phyloP scores from a whole-genome alignment of 1,140 invertebrate species.

The Cheumatopsyche charites region DNA sequence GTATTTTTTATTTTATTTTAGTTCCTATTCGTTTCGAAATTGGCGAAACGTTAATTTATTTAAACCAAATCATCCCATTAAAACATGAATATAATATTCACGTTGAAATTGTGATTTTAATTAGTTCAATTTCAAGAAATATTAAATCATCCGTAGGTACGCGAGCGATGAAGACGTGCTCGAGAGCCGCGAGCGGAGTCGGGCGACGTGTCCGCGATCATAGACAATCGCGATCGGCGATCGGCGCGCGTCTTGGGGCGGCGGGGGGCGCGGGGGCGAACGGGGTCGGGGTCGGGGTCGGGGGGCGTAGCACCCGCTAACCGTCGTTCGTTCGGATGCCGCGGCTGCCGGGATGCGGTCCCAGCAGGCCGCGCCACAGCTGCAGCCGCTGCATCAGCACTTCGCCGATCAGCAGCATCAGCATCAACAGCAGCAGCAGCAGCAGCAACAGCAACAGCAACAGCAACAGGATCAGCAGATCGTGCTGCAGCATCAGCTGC shows the following conservation, averaged over 20 bases:
- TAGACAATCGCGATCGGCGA: no score
- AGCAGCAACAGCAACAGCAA: neutral
- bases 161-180: no score
- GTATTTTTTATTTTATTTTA: no score
- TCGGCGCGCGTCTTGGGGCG: slow-evolving; percentile 2
- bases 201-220: no score
- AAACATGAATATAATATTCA: no score
- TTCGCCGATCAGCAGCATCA: neutral
- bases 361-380: neutral
- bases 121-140: no score
- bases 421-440: neutral
- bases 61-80: no score
- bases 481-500: slow-evolving; percentile 1
- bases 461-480: neutral
- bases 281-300: neutral
- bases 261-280: slow-evolving; percentile 8
- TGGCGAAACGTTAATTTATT: no score
- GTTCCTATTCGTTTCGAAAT: no score
- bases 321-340: neutral
- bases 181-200: no score
- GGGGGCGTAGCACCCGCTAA: neutral
- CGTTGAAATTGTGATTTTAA: no score
- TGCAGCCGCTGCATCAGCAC: neutral
- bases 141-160: no score
- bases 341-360: slow-evolving; percentile 16